Evolutionary conservation across 1,140 invertebrate genomes (phyloP), one percentile per base, ranked within the genome.

Genomic region (Spodoptera litura): DNA sequence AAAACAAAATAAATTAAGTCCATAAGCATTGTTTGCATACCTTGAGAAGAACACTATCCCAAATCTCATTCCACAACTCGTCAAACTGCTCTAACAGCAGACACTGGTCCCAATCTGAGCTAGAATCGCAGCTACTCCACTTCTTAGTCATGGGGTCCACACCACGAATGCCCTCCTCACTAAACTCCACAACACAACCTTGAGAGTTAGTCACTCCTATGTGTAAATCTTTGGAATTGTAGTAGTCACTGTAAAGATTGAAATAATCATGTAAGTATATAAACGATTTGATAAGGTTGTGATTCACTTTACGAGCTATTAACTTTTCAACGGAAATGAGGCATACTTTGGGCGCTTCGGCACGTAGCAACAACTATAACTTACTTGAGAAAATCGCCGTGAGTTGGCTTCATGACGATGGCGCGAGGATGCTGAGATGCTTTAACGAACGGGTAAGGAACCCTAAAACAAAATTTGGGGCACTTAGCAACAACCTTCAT

Each of bases 341-440:
- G 31, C 1, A 15, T 44, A 15, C 31, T 61, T 12, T 1, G 20
- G 1, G 20, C 20, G 20, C 0, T 20, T 20, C 52, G n/a, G 27
- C 27, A 71, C 68, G 68, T 71, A 76, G n/a, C n/a, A 44, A 31
- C 6, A 61, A 56, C 61, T 73, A 51, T 1, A 15, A 90, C 95
- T 96, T 95, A 98, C 97, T 97, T 97, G 73, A 98, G 94, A 94
- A 98, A 98, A 95, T 97, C 97, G 64, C 97, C 97, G 81, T 95
- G 95, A 12, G 97, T 97, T 72, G 97, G 97, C 91, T 97, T 97
- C 83, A 98, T 96, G 12, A 98, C 95, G 81, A 98, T 95, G 20
- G 96, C 95, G 87, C 96, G 97, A 68, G 96, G 96, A 92, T 96
- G 95, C 84, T 97, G 96, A 70, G 95, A 96, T 59, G 97, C 97